Percentiles rank a stretch among this genome's conserved stretches.
phyloP scores from a whole-genome alignment of 2,113 vertebrate species.

The Apaloderma vittatum region DNA sequence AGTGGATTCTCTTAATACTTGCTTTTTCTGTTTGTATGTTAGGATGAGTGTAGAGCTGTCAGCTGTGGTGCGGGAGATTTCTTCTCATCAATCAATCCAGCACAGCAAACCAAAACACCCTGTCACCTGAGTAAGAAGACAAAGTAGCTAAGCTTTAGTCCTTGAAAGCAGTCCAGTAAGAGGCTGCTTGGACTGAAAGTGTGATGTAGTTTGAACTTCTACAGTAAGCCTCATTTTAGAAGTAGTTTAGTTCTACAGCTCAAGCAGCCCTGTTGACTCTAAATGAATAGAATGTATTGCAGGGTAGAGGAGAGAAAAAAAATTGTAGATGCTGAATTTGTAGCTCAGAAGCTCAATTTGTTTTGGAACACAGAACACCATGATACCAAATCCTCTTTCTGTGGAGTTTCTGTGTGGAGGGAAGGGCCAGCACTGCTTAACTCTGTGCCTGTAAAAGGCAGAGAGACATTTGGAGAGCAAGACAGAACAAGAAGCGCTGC shows the following conservation, averaged over 20 bases:
- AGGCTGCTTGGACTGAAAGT: background rate
- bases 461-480: background rate
- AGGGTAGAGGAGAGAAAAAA: fast-evolving
- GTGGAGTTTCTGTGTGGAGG: background rate
- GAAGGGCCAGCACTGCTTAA: background rate
- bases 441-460: background rate
- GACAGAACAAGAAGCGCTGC: background rate
- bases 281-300: background rate
- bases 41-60: background rate
- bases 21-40: background rate
- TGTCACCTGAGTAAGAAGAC: background rate
- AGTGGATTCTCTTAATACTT: background rate
- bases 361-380: fast-evolving
- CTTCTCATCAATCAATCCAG: background rate
- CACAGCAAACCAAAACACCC: background rate
- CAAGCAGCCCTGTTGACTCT: background rate
- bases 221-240: background rate
- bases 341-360: background rate
- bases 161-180: background rate
- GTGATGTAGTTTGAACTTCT: background rate
- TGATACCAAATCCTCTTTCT: too few relatives aligned
- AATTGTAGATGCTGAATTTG: background rate
- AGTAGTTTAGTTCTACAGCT: background rate
- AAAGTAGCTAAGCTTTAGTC: background rate
- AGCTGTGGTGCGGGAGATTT: background rate